Evolutionary conservation across 2,888 invertebrate genomes (phyloP).

Genomic region (Agrochola lota): DNA sequence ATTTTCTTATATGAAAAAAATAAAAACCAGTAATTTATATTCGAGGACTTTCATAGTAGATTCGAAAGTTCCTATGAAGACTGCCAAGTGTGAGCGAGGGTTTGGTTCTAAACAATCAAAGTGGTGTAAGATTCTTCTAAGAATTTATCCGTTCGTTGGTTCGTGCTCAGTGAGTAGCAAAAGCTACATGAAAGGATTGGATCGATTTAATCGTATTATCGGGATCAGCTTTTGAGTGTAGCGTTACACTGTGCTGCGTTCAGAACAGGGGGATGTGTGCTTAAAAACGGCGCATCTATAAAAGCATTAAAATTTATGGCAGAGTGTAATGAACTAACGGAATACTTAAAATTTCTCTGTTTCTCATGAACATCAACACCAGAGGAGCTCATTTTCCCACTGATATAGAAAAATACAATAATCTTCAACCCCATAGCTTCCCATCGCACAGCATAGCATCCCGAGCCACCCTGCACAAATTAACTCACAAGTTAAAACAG

Average conservation of each 20-base stretch:
- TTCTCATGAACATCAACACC: background rate
- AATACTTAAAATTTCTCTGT: background rate
- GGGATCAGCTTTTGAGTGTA: slow-evolving; percentile 14
- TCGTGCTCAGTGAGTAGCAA: slow-evolving; percentile 45
- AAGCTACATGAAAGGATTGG: slow-evolving; percentile 38
- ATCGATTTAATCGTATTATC: slow-evolving; percentile 40
- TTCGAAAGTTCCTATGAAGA: background rate
- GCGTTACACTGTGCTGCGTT: background rate
- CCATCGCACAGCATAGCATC: background rate
- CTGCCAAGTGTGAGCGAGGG: background rate
- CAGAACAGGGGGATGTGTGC: background rate
- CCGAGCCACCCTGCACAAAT: slow-evolving; percentile 42
- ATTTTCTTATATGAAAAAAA: too few relatives aligned
- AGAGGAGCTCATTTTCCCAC: background rate
- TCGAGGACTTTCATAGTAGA: too few relatives aligned
- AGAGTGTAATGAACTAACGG: background rate
- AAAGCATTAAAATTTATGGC: background rate
- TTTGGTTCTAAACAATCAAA: slow-evolving; percentile 22
- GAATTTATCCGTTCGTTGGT: slow-evolving; percentile 36
- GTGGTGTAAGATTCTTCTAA: slow-evolving; percentile 6
- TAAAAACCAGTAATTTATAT: too few relatives aligned
- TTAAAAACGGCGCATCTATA: background rate
- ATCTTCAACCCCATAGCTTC: background rate
- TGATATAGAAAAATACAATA: background rate
- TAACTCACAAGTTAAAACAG: slow-evolving; percentile 59